A percentile compares a stretch with the other conserved stretches of the same genome.
Evolutionary conservation across 2,888 invertebrate species (phyloP).

Genomic region (Apamea anceps): DNA sequence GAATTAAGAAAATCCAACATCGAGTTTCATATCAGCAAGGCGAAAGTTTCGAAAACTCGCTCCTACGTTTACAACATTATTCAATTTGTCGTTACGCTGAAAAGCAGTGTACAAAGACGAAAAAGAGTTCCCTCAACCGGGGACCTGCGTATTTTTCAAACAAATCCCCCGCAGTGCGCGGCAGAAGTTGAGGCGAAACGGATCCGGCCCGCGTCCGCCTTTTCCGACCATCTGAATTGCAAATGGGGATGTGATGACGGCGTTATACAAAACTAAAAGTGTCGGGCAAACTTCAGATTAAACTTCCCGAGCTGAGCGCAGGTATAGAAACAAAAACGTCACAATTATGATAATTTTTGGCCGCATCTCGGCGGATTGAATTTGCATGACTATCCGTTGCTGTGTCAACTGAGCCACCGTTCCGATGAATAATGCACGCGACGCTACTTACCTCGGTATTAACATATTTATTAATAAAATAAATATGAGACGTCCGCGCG

Average conservation of each 20-base stretch:
- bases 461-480: conserved; percentile 91
- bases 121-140: conserved; percentile 75
- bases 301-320: conserved; percentile 83
- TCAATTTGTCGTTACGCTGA: conserved; percentile 84
- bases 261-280: conserved; percentile 89
- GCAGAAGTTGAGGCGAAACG: conserved; percentile 83
- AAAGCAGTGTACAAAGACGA: conserved; percentile 79
- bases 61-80: conserved; percentile 79
- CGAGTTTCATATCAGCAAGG: conserved; percentile 60
- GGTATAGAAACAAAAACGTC: conserved; percentile 90
- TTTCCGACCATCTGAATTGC: conserved; percentile 89
- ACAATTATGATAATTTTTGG: conserved; percentile 89
- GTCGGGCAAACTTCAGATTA: conserved; percentile 89
- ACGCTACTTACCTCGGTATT: conserved; percentile 88
- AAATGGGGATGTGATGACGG: conserved; percentile 88
- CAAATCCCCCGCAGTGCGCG: conserved; percentile 78
- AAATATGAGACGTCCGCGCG: conserved; percentile 86
- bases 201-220: conserved; percentile 81
- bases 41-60: conserved; percentile 69
- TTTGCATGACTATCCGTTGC: conserved; percentile 90
- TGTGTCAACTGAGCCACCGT: conserved; percentile 89
- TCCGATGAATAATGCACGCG: conserved; percentile 88
- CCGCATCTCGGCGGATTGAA: conserved; percentile 89
- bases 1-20: conserved; percentile 65
- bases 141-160: conserved; percentile 86